A percentile compares a stretch with the other conserved stretches of the same genome.
Conservation (phyloP, 2,888 invertebrate genomes). For the Agelastica alni region DNA sequence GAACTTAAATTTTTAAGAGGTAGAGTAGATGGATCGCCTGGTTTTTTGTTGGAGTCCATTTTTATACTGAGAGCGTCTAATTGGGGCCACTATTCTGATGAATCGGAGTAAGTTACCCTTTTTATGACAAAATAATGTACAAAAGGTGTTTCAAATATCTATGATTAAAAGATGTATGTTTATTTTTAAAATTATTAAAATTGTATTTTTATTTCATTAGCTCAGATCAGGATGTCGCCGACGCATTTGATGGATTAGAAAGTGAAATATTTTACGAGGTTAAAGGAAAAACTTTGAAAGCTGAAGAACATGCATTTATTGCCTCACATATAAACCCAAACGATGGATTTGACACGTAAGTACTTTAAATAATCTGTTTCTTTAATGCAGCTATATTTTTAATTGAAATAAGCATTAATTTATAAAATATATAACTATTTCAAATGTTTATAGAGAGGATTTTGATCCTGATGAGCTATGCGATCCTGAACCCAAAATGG, state of each 20-base stretch:
- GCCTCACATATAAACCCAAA: slow-evolving; percentile 51
- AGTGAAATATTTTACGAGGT: too few species aligned
- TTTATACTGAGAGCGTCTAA: slow-evolving; percentile 48
- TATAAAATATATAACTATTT: too few species aligned
- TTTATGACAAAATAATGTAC: too few species aligned
- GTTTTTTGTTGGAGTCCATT: slow-evolving; percentile 50
- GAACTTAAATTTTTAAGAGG: slow-evolving; percentile 38
- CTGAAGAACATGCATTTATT: slow-evolving; percentile 80
- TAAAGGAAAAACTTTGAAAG: slow-evolving; percentile 75
- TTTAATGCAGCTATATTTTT: background rate
- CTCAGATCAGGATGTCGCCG: slow-evolving; percentile 35
- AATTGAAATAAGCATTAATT: too few species aligned
- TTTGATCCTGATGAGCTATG: slow-evolving; percentile 58
- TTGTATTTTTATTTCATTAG: slow-evolving; percentile 18
- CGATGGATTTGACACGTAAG: slow-evolving; percentile 55
- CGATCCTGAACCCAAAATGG: slow-evolving; percentile 65
- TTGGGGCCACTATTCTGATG: slow-evolving; percentile 45
- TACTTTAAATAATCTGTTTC: slow-evolving; percentile 12
- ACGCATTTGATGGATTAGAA: slow-evolving; percentile 35
- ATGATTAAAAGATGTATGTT: too few species aligned
- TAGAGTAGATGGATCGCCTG: slow-evolving; percentile 42
- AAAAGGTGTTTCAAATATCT: too few species aligned
- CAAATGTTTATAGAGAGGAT: slow-evolving; percentile 52
- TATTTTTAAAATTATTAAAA: background rate
- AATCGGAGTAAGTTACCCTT: slow-evolving; percentile 32